Conservation (phyloP, 2,797 vertebrate genomes). For the Chromis chromis region DNA sequence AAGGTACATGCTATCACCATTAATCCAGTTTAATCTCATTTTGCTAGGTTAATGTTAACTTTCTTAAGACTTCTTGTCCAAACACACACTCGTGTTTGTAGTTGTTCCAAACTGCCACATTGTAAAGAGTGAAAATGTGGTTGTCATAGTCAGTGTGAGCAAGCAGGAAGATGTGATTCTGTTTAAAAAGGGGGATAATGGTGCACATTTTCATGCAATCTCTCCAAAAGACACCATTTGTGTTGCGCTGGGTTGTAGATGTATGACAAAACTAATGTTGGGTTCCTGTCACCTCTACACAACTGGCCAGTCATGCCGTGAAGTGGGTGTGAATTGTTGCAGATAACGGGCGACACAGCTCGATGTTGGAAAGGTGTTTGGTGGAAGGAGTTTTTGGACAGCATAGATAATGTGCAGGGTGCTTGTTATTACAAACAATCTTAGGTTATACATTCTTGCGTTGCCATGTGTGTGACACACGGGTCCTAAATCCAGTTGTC, state of each 20-base stretch:
- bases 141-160: neutral
- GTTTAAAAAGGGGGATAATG: neutral
- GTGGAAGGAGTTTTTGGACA: neutral
- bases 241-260: neutral
- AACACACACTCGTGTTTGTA: neutral
- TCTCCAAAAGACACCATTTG: neutral
- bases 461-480: slow-evolving; percentile 15
- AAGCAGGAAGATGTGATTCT: neutral
- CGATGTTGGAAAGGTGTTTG: neutral
- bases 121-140: neutral
- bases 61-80: neutral
- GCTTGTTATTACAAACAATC: slow-evolving; percentile 3
- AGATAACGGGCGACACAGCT: neutral
- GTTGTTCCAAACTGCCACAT: too few relatives aligned
- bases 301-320: neutral
- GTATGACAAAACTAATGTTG: neutral
- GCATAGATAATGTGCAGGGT: neutral
- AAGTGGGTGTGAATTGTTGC: neutral
- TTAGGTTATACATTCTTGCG: neutral
- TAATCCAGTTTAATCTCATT: slow-evolving; percentile 23
- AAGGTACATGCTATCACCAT: slow-evolving; percentile 4
- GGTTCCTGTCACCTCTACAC: neutral
- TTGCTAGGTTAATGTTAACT: slow-evolving; percentile 11
- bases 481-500: slow-evolving; percentile 65
- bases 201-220: neutral